phyloP scores from a whole-genome alignment of 2,113 vertebrate species.

The Isichthys henryi region DNA sequence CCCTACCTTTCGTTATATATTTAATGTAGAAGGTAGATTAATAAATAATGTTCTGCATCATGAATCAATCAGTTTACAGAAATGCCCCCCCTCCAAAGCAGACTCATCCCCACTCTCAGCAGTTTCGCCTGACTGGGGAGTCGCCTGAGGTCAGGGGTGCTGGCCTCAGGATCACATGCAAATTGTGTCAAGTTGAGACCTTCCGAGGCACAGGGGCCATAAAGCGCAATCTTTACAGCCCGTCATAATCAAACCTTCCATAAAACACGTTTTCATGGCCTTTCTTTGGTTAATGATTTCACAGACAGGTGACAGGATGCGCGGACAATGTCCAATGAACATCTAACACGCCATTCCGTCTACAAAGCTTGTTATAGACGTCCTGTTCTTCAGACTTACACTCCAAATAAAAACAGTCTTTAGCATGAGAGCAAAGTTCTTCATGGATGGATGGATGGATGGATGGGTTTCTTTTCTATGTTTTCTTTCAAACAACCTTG shows the following conservation, averaged over 20 bases:
- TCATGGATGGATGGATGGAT: no score
- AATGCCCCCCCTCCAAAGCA: not conserved
- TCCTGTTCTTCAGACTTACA: not conserved
- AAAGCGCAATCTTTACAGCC: constrained; percentile 45
- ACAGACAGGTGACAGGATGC: constrained; percentile 46
- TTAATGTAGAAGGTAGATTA: not conserved
- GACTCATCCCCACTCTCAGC: not conserved
- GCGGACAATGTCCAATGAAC: constrained; percentile 14
- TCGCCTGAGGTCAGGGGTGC: constrained; percentile 13
- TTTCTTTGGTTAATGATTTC: constrained; percentile 48
- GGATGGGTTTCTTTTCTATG: not conserved
- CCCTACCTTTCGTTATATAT: not conserved
- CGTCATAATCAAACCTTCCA: constrained; percentile 51
- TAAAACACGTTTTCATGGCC: constrained; percentile 45
- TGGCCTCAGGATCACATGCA: constrained; percentile 20
- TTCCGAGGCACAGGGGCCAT: constrained; percentile 23
- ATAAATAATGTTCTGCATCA: not conserved
- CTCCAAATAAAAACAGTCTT: not conserved
- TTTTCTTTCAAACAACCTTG: not conserved
- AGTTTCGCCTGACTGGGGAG: not conserved
- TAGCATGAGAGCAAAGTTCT: not conserved
- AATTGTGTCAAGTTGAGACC: constrained; percentile 42
- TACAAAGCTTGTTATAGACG: not conserved
- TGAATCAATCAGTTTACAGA: not conserved
- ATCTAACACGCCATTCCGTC: constrained; percentile 8